Evolutionary conservation across 1,140 invertebrate species (phyloP).

Genomic region (Diploscapter pachys): DNA sequence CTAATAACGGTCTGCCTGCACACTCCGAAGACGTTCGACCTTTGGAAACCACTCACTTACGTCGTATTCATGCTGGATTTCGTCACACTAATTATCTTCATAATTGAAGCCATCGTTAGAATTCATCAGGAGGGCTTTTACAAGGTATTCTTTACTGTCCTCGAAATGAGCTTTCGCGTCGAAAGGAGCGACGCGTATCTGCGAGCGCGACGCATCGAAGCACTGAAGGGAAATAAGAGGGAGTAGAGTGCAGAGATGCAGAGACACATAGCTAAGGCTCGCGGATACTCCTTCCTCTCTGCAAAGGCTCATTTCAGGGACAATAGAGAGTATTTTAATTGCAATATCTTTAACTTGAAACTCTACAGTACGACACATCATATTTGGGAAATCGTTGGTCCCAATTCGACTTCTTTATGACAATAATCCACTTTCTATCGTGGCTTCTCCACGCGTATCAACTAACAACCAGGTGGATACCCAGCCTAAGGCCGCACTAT

Average conservation of each 20-base stretch:
- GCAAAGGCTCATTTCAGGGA: no score
- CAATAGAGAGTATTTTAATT: no score
- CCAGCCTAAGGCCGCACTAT: constrained; percentile 30
- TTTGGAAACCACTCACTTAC: constrained; percentile 42
- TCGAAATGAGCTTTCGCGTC: no score
- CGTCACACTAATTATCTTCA: constrained; percentile 30
- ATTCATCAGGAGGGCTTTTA: constrained; percentile 34
- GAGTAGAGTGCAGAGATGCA: no score
- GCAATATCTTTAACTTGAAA: no score
- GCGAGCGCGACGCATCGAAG: no score
- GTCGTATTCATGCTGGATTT: constrained; percentile 48
- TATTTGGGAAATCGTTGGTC: constrained; percentile 22
- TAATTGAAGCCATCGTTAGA: constrained; percentile 48
- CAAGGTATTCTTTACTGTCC: neutral
- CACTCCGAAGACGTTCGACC: constrained; percentile 50
- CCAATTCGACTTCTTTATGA: constrained; percentile 31
- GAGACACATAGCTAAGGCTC: no score
- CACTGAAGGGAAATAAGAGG: no score
- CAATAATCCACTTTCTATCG: constrained; percentile 27
- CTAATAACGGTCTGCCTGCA: constrained; percentile 55
- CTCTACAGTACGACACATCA: neutral
- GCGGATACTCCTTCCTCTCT: no score
- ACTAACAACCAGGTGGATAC: constrained; percentile 13
- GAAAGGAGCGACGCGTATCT: no score
- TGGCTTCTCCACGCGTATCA: constrained; percentile 37